Percentiles rank a stretch among this genome's conserved stretches.
phyloP scores from a whole-genome alignment of 2,797 vertebrate species.

The Sparus aurata region DNA sequence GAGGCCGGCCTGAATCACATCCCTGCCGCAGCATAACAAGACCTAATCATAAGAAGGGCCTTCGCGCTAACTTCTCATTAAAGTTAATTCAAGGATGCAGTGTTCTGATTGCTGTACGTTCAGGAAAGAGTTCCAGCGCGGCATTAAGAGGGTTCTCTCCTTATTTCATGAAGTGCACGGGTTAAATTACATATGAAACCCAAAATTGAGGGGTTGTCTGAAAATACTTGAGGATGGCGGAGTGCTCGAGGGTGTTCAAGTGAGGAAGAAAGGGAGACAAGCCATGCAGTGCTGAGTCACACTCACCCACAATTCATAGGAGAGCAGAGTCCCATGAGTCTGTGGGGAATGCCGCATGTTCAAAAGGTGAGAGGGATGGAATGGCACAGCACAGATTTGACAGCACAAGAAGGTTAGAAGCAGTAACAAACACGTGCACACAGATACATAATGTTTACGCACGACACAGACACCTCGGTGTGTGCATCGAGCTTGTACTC shows the following conservation, averaged over 20 bases:
- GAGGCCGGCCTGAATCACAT: conserved; percentile 38
- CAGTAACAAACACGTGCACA: conserved; percentile 44
- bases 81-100: conserved; percentile 32
- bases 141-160: neutral
- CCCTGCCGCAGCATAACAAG: conserved; percentile 36
- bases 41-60: conserved; percentile 37
- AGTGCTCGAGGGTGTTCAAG: conserved; percentile 38
- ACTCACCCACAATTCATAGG: conserved; percentile 88
- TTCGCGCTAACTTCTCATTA: conserved; percentile 41
- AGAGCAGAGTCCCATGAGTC: conserved; percentile 87
- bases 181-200: conserved; percentile 36
- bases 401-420: conserved; percentile 66
- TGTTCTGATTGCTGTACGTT: conserved; percentile 35
- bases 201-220: conserved; percentile 37
- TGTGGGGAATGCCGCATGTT: conserved; percentile 74
- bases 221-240: conserved; percentile 32
- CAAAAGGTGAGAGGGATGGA: conserved; percentile 70
- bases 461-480: conserved; percentile 12
- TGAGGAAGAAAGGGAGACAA: conserved; percentile 49
- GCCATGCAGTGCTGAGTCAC: conserved; percentile 78
- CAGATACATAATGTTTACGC: neutral
- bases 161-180: neutral
- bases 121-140: conserved; percentile 7
- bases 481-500: no score
- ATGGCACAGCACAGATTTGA: conserved; percentile 65